Evolutionary conservation across 2,888 invertebrate genomes (phyloP).

Genomic region (Tryphoninae sp.): DNA sequence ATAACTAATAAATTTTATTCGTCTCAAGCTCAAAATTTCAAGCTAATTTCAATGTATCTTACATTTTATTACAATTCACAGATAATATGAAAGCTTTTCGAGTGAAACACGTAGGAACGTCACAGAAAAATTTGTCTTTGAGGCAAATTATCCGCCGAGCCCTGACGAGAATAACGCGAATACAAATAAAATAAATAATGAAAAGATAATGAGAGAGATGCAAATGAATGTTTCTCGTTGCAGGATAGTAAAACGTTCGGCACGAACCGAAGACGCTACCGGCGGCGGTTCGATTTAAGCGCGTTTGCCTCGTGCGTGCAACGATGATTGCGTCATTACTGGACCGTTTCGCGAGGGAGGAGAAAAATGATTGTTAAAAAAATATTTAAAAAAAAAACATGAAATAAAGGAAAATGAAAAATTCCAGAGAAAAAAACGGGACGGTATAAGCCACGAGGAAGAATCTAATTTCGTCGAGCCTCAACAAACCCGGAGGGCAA

Average conservation of each 20-base stretch:
- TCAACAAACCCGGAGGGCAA: slow-evolving; percentile 8
- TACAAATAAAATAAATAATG: slow-evolving; percentile 1
- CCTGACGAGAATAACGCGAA: not conserved
- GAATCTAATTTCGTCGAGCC: slow-evolving; percentile 28
- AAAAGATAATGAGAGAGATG: slow-evolving; percentile 2
- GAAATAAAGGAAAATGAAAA: slow-evolving; percentile 22
- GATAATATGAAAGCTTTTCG: too few relatives aligned
- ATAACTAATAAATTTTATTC: too few relatives aligned
- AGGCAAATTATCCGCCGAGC: too few relatives aligned
- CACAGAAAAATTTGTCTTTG: too few relatives aligned
- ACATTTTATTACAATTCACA: too few relatives aligned
- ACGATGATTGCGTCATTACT: slow-evolving; percentile 69
- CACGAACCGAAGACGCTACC: slow-evolving; percentile 8
- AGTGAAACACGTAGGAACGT: too few relatives aligned
- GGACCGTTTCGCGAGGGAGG: slow-evolving; percentile 50
- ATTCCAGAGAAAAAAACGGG: not conserved
- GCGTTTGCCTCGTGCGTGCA: slow-evolving; percentile 8
- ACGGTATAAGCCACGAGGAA: slow-evolving; percentile 31
- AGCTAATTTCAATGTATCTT: too few relatives aligned
- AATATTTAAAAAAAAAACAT: not conserved
- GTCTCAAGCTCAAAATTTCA: too few relatives aligned
- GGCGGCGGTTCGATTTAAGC: slow-evolving; percentile 8
- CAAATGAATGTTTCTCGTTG: slow-evolving; percentile 21
- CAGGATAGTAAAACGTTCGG: slow-evolving; percentile 3
- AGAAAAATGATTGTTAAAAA: not conserved